phyloP scores from a whole-genome alignment of 1,140 invertebrate species.

The Drosophila oshimai region DNA sequence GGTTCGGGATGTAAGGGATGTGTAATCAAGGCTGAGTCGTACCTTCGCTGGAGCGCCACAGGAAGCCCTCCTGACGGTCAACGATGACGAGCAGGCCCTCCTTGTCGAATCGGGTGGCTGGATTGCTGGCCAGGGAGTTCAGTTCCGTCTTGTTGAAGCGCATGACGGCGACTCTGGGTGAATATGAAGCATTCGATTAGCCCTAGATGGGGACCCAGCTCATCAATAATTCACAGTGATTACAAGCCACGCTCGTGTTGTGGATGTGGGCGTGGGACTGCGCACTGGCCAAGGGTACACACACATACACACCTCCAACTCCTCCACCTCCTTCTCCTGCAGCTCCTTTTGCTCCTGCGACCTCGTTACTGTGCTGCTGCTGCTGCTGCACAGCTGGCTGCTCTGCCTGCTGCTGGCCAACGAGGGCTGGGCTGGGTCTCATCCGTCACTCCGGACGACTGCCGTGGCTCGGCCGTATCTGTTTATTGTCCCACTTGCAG shows the following conservation, averaged over 20 bases:
- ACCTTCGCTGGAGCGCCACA: slow-evolving; percentile 94
- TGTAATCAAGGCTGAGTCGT: slow-evolving; percentile 72
- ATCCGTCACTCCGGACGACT: no score
- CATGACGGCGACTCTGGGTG: slow-evolving; percentile 85
- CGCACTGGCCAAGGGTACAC: slow-evolving; percentile 3
- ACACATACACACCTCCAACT: slow-evolving; percentile 32
- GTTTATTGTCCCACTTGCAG: no score
- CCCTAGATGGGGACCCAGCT: slow-evolving; percentile 26
- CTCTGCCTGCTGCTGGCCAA: not conserved
- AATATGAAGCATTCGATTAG: slow-evolving; percentile 9
- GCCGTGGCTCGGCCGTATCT: no score
- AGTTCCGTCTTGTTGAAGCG: slow-evolving; percentile 96
- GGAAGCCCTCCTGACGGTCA: slow-evolving; percentile 95
- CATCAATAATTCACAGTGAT: slow-evolving; percentile 25
- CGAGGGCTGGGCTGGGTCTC: not conserved
- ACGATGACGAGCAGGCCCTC: slow-evolving; percentile 94
- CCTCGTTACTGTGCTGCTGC: slow-evolving; percentile 6
- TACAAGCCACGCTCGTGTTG: slow-evolving; percentile 2
- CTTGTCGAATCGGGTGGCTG: slow-evolving; percentile 94
- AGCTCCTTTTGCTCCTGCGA: slow-evolving; percentile 7
- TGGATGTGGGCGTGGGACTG: not conserved
- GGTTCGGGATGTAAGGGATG: not conserved
- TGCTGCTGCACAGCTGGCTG: not conserved
- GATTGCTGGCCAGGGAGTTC: slow-evolving; percentile 91
- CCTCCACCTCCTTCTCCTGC: slow-evolving; percentile 4